Evolutionary conservation across 64 coral and sea anemone species (phyloP), one percentile per base, ranked within the genome.

Genomic region (Montipora foliosa): DNA sequence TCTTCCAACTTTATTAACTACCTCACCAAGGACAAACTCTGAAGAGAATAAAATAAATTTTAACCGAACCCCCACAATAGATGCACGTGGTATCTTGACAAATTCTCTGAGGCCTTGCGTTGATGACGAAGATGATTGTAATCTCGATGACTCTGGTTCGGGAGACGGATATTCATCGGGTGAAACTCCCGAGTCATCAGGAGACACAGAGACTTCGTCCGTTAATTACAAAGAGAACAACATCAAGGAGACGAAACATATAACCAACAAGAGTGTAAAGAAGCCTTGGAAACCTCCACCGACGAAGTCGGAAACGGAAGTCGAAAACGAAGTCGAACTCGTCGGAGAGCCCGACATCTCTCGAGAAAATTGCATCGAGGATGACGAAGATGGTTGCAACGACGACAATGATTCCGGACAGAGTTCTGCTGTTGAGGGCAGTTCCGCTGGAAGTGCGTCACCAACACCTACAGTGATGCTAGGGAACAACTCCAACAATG

Each of bases 41-140:
- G 3, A 84, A 1, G 46, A 49, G 67, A 19, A 3, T 4, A 71
- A 58, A 8, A 5, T 66, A 5, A 13, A 8, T 14, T 19, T 12
- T 68, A 14, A 46, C 15, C 81, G 59, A 15, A 14, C 67, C 60
- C 52, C 81, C 1, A 67, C 60, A 3, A 67, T 53, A 7, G 4
- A 78, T 78, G 74, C 74, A 24, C 25, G 52, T 17, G 67, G 5
- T 67, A 17, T 67, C 10, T 67, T 29, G 11, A 46, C 13, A 70
- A 71, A n/a, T 49, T 86, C 66, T 5, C 45, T 22, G 11, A 50
- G 9, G 12, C 82, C 82, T 3, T 86, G 66, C 82, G 5, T 19
- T 3, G 82, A 72, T 86, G 82, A 86, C 66, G 82, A 84, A 84
- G 81, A 84, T 19, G 59, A 86, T 71, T 86, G 66, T 47, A 19